Conservation (phyloP, 2,113 vertebrate species). For the Periophthalmus modestus region DNA sequence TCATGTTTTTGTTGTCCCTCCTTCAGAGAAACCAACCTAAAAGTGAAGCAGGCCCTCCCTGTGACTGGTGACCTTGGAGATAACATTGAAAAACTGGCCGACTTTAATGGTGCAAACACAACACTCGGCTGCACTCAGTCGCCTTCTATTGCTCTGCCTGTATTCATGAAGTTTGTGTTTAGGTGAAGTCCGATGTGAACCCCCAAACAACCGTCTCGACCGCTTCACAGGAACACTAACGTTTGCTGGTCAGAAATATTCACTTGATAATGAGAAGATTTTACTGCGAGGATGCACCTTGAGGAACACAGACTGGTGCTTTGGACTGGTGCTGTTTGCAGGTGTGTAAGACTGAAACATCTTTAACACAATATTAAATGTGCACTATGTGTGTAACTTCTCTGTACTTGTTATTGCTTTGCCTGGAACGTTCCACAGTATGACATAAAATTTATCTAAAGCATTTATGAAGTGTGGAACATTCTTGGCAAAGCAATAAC, state of each 20-base stretch:
- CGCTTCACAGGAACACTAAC: slow-evolving; percentile 86
- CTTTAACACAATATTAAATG: neutral
- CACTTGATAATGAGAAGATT: slow-evolving; percentile 89
- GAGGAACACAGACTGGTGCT: slow-evolving; percentile 96
- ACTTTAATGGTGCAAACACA: slow-evolving; percentile 83
- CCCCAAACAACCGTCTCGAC: slow-evolving; percentile 92
- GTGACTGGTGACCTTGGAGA: slow-evolving; percentile 88
- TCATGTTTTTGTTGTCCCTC: neutral
- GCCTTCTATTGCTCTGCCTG: neutral
- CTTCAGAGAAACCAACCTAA: slow-evolving; percentile 93
- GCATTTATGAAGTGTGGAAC: no score
- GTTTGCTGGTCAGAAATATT: slow-evolving; percentile 77
- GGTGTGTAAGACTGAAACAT: slow-evolving; percentile 67
- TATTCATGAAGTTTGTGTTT: neutral
- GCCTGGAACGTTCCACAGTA: no score
- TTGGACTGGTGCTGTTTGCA: slow-evolving; percentile 90
- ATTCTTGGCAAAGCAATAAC: neutral
- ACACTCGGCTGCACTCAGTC: neutral
- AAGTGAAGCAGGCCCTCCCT: slow-evolving; percentile 90
- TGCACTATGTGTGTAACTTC: no score
- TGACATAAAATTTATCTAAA: no score
- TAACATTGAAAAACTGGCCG: slow-evolving; percentile 80
- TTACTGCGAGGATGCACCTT: slow-evolving; percentile 90
- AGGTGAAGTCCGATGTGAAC: slow-evolving; percentile 90
- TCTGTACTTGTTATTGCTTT: no score